Evolutionary conservation across 2,113 vertebrate genomes (phyloP), one percentile per base, ranked within the genome.

Genomic region (Oenanthe melanoleuca): DNA sequence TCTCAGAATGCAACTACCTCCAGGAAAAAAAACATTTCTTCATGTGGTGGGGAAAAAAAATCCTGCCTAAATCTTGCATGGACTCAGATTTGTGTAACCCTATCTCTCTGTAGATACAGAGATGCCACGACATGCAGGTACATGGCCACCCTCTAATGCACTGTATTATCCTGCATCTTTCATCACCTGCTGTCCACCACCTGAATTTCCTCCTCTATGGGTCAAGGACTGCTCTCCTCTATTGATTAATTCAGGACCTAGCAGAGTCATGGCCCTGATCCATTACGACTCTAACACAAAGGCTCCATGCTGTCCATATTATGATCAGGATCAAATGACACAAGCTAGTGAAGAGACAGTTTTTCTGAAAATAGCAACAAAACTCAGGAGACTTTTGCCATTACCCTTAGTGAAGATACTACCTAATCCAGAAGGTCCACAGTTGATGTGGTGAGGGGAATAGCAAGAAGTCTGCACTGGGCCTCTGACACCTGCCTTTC

Each of bases 81-180:
- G 44, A 11, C 40, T 82, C 11, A 56, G 44, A 42, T 24, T 75
- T 61, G 29, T 38, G 34, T 44, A 73, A 50, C 21, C 11, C 34
- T 28, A 5, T 40, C 24, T 61, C 37, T 84, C 34, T 65, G 2
- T 22, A 28, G 22, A 37, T 6, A 42, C 22, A 53, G 49, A 81
- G 53, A 42, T 2, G 6, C 14, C 61, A n/a, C 2, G 5, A 40
- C 28, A 80, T 9, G 11, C 29, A 85, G 13, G 24, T n/a, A 52
- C 0, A 0, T 16, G 22, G 22, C 20, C 11, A 40, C 1, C 6
- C 25, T 31, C 23, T 56, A n/a, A 50, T 2, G 19, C 24, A 33
- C 5, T 14, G 9, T 5, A 44, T 81, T 60, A 55, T 10, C n/a
- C n/a, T 14, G 12, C 2, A 5, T 40, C 22, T 65, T 29, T 38